Conservation (phyloP, 2,888 invertebrate species). For the Coelinius sp. region DNA sequence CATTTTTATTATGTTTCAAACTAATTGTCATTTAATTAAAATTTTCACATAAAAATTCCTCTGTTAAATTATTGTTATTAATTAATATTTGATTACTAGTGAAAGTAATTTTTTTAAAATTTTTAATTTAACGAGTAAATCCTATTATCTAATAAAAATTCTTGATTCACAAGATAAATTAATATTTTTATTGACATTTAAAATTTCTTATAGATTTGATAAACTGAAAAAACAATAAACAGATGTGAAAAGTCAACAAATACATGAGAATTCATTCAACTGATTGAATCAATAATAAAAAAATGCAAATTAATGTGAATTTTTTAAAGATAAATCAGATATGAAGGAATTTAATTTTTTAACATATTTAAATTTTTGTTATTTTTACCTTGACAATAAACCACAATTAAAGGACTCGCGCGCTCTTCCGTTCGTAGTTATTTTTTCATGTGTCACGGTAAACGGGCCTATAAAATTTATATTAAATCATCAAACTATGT, state of each 20-base stretch:
- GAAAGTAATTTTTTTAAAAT: background rate
- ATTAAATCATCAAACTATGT: slow-evolving; percentile 40
- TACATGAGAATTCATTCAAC: background rate
- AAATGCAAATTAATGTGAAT: background rate
- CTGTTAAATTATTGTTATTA: background rate
- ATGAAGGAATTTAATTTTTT: background rate
- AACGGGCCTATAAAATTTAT: slow-evolving; percentile 47
- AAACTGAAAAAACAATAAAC: background rate
- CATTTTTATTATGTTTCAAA: background rate
- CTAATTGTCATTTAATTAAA: background rate
- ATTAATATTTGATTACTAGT: background rate
- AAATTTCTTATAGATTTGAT: background rate
- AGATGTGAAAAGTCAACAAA: background rate
- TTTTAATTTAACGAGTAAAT: background rate
- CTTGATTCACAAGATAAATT: background rate
- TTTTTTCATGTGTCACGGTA: slow-evolving; percentile 52
- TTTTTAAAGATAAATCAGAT: background rate
- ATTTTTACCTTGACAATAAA: slow-evolving; percentile 1
- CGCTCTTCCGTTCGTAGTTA: slow-evolving; percentile 28
- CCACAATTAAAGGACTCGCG: background rate
- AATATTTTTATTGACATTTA: background rate
- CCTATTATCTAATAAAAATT: background rate
- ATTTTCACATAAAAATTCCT: background rate
- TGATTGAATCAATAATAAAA: background rate
- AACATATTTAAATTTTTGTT: background rate